Base-by-base conservation (phyloP, 2,797 vertebrate species). In the Enteromius fasciolatus region DNA sequence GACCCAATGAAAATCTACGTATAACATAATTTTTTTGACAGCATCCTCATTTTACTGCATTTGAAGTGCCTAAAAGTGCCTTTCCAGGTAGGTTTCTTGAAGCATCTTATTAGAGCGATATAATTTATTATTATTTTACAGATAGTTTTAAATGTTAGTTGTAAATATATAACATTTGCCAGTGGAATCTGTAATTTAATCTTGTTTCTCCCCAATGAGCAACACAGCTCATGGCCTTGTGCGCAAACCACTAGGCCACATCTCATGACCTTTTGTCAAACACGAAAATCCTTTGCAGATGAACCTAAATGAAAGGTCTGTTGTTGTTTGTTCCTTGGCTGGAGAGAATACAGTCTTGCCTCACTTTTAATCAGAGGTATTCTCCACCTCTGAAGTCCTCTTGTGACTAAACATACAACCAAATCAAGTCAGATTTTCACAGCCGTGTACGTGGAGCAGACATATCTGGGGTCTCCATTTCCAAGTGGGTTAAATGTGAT, bases 331-430 rank as follows among this genome's bases (percentile, higher is more conserved):
- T 68, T 76, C 23, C 39, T 76, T 6, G 31, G 25, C 15, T 18
- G 28, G 9, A 44, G 23, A 78, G 66, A 61, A 20, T 36, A 20
- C 77, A 61, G 52, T 44, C 61, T 78, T 64, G 52, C 75, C 54
- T 87, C 84, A 85, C 76, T 64, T 86, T 87, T 17, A 25, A 85
- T 87, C 63, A 80, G 46, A 57, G 54, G 46, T 59, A 17, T 52
- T 14, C 59, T 52, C 25, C 44, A 66, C 64, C 54, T 84, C 75
- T 67, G 18, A 78, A 41, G 69, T 73, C 63, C 75, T 76, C 76
- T 76, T 52, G 46, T 78, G 78, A 80, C 69, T 84, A 31, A 54
- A 72, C 52, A 63, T 70, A 52, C 25, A 78, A 82, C 52, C 69
- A 14, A 64, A 87, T 87, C 81, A 80, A n/a, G 68, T 83, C 78